phyloP scores from a whole-genome alignment of 2,888 invertebrate genomes.

The Dryobotodes eremita region DNA sequence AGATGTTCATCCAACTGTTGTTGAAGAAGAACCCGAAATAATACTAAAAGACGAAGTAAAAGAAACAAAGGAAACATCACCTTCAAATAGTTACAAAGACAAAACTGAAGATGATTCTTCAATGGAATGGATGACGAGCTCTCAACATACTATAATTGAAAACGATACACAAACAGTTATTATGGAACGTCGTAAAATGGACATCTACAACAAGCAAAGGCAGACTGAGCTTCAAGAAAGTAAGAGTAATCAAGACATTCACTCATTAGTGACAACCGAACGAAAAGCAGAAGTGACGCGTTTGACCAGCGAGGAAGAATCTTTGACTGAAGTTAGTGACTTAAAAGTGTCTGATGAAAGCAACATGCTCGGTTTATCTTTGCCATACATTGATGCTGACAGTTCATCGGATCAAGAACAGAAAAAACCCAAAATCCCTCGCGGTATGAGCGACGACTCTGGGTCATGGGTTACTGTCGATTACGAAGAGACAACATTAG shows the following conservation, averaged over 20 bases:
- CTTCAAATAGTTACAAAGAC: constrained; percentile 84
- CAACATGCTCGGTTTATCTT: constrained; percentile 86
- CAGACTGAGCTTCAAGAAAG: constrained; percentile 86
- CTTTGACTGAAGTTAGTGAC: constrained; percentile 92
- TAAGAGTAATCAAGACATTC: constrained; percentile 83
- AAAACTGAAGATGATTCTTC: constrained; percentile 88
- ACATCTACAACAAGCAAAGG: constrained; percentile 91
- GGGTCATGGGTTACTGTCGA: constrained; percentile 93
- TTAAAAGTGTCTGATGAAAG: constrained; percentile 90
- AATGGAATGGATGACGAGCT: constrained; percentile 87
- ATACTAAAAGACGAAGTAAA: constrained; percentile 74
- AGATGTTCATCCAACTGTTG: constrained; percentile 85
- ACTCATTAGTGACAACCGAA: constrained; percentile 79
- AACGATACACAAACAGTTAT: constrained; percentile 92
- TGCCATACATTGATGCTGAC: constrained; percentile 90
- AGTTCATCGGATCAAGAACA: constrained; percentile 89
- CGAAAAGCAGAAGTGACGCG: constrained; percentile 88
- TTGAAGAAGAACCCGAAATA: constrained; percentile 76
- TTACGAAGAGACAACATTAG: constrained; percentile 92
- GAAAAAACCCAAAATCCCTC: constrained; percentile 77
- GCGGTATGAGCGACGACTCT: constrained; percentile 93
- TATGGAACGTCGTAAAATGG: constrained; percentile 91
- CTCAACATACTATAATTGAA: constrained; percentile 86
- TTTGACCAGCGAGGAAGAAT: constrained; percentile 93
- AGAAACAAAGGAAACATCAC: constrained; percentile 80